A percentile compares a stretch with the other conserved stretches of the same genome.
These are phyloP conservation scores for Sebastes vulpes DNA, from an alignment of 2,797 vertebrate species.

Conservation along the genomic window DNA sequence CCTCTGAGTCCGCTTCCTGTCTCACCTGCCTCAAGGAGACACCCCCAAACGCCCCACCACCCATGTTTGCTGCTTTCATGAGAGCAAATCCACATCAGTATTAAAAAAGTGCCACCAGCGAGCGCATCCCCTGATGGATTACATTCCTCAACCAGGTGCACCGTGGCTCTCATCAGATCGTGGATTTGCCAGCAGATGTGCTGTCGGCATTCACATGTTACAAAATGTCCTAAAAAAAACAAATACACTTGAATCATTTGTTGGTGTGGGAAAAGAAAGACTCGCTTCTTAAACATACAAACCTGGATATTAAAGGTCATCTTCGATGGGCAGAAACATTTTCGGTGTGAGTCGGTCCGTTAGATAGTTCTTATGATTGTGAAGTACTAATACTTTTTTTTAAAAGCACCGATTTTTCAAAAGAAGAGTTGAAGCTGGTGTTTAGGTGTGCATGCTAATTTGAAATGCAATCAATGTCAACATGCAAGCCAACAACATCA, in stretches of 20 bases:
- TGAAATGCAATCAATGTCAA: conserved; percentile 16
- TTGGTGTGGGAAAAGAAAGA: conserved; percentile 50
- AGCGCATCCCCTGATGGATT: conserved; percentile 25
- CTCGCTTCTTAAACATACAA: conserved; percentile 17
- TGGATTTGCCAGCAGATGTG: conserved; percentile 13
- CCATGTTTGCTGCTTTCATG: conserved; percentile 42
- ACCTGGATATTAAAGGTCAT: conserved; percentile 16
- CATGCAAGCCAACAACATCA: not conserved
- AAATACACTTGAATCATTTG: conserved; percentile 35
- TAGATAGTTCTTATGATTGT: conserved; percentile 56
- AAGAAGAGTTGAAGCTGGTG: conserved; percentile 24
- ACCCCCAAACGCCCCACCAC: not conserved
- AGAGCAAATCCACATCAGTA: conserved; percentile 74
- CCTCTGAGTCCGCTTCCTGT: conserved; percentile 55
- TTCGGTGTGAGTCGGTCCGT: conserved; percentile 16
- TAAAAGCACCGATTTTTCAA: conserved; percentile 14
- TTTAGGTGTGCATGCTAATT: conserved; percentile 51
- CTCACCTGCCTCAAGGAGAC: conserved; percentile 48
- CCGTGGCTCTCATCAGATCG: conserved; percentile 14
- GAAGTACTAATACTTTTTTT: conserved; percentile 56
- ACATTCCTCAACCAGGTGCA: conserved; percentile 29
- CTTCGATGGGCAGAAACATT: conserved; percentile 18
- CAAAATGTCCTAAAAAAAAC: conserved; percentile 29
- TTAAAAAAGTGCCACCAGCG: conserved; percentile 65
- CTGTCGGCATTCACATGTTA: conserved; percentile 1